Conservation (phyloP, 2,797 vertebrate species). For the Eurystomus glaucurus region DNA sequence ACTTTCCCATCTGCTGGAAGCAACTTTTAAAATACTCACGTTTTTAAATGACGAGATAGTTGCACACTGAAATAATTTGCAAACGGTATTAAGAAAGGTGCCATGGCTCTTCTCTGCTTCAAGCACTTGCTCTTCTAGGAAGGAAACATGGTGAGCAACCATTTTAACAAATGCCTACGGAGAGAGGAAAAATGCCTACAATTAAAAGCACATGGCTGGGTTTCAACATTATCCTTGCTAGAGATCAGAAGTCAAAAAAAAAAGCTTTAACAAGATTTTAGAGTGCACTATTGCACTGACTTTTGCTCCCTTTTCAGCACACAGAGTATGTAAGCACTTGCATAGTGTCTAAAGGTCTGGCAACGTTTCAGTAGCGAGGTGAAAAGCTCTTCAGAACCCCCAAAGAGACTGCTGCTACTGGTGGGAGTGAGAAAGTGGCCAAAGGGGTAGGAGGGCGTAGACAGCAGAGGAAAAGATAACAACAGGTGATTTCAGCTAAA, state of each 20-base stretch:
- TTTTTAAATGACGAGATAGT: constrained; percentile 33
- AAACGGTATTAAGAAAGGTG: constrained; percentile 48
- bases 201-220: neutral
- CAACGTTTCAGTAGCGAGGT: neutral
- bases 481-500: neutral
- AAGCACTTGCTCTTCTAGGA: constrained; percentile 71
- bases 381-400: neutral
- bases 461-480: neutral
- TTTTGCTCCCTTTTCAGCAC: neutral
- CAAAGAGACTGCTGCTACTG: neutral
- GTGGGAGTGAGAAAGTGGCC: neutral
- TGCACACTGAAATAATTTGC: constrained; percentile 39
- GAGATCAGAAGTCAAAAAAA: neutral
- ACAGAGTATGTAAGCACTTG: neutral
- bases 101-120: constrained; percentile 53
- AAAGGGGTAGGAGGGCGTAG: neutral
- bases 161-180: constrained; percentile 78
- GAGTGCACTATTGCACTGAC: neutral
- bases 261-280: neutral
- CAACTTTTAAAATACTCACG: constrained; percentile 61
- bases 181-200: neutral
- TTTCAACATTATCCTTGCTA: neutral
- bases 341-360: neutral
- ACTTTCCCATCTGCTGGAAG: neutral
- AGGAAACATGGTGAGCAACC: constrained; percentile 59